phyloP scores from a whole-genome alignment of 2,113 vertebrate genomes.

The Mesembrinibis cayennensis region DNA sequence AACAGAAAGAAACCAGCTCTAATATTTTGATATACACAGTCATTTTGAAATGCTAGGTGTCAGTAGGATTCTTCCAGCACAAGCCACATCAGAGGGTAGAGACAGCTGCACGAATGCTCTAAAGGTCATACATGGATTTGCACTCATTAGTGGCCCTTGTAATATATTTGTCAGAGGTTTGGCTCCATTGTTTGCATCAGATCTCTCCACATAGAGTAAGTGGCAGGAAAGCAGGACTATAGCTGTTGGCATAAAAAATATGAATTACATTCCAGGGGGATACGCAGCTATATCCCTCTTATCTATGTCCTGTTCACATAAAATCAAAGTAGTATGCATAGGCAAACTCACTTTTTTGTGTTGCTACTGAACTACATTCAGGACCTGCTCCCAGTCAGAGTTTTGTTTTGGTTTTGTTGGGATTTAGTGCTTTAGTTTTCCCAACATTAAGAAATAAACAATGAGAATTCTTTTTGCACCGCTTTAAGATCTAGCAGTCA shows the following conservation, averaged over 20 bases:
- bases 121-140: slow-evolving; percentile 34
- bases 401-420: not conserved
- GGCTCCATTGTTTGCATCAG: not conserved
- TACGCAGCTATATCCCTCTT: not conserved
- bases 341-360: not conserved
- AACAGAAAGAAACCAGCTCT: not conserved
- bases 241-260: not conserved
- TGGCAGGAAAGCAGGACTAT: not conserved
- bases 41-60: not conserved
- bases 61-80: not conserved
- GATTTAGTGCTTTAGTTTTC: not conserved
- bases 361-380: not conserved
- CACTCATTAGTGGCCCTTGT: slow-evolving; percentile 26
- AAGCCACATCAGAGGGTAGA: not conserved
- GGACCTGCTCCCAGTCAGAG: not conserved
- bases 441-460: not conserved
- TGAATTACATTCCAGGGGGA: not conserved
- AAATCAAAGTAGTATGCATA: not conserved
- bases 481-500: not conserved
- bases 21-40: not conserved
- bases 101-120: slow-evolving; percentile 12
- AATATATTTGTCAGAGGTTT: slow-evolving; percentile 30
- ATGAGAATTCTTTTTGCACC: not conserved
- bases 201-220: not conserved
- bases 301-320: not conserved